A percentile compares a stretch with the other conserved stretches of the same genome.
Conservation (phyloP, 2,888 invertebrate species). For the Apotomis turbidana region DNA sequence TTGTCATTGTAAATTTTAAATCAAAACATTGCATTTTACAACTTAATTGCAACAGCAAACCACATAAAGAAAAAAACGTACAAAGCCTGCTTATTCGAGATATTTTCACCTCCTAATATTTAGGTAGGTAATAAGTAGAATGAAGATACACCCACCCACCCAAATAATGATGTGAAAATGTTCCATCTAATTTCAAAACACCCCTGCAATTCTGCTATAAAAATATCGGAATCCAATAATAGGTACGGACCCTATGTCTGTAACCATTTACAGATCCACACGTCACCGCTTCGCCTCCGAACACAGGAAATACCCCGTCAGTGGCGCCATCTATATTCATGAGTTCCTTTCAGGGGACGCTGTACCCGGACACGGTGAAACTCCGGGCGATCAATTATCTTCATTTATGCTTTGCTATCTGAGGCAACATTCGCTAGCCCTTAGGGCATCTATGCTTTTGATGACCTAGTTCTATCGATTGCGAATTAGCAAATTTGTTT, state of each 20-base stretch:
- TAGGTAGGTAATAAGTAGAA: too few species aligned
- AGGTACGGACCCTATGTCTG: slow-evolving; percentile 8
- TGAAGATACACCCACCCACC: too few species aligned
- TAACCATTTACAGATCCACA: slow-evolving; percentile 26
- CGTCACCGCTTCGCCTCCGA: slow-evolving; percentile 29
- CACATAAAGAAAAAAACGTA: too few species aligned
- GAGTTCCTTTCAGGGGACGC: slow-evolving; percentile 38
- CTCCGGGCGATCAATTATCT: slow-evolving; percentile 41
- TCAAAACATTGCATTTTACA: too few species aligned
- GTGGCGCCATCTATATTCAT: slow-evolving; percentile 43
- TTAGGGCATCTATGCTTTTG: slow-evolving; percentile 4
- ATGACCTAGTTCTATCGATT: background rate
- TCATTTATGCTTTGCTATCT: slow-evolving; percentile 19
- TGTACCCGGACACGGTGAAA: slow-evolving; percentile 17
- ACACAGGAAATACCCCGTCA: slow-evolving; percentile 39
- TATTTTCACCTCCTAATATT: too few species aligned
- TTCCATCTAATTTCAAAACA: background rate
- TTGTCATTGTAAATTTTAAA: too few species aligned
- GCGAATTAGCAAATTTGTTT: background rate
- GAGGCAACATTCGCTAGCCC: slow-evolving; percentile 10
- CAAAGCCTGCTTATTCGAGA: too few species aligned
- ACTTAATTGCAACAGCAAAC: too few species aligned
- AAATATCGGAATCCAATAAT: slow-evolving; percentile 36
- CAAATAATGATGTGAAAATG: background rate
- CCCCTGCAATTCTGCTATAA: slow-evolving; percentile 21